Percentiles rank a stretch among this genome's conserved stretches.
Evolutionary conservation across 2,797 vertebrate genomes (phyloP).

Genomic region (Apodemus agrarius): DNA sequence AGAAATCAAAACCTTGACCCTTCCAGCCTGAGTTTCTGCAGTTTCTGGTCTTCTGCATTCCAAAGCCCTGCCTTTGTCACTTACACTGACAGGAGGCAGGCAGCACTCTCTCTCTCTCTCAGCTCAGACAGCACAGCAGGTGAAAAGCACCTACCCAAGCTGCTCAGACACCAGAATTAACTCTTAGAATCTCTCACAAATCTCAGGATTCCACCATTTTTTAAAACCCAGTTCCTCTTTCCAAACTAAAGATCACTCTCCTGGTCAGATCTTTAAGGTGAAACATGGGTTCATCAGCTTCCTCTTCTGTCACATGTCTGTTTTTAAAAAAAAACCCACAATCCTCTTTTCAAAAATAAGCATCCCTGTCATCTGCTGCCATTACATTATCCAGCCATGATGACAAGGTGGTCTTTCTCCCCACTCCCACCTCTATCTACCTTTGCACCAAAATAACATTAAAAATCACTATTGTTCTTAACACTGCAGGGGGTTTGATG

Average conservation of each 20-base stretch:
- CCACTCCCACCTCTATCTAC: neutral
- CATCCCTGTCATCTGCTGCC: slow-evolving; percentile 63
- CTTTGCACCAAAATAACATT: slow-evolving; percentile 71
- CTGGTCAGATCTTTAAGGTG: slow-evolving; percentile 63
- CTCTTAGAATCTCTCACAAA: slow-evolving; percentile 53
- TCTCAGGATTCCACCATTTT: slow-evolving; percentile 44
- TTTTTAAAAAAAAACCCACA: neutral
- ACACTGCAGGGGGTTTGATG: slow-evolving; percentile 46
- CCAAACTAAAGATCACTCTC: slow-evolving; percentile 64
- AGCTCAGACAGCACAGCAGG: neutral
- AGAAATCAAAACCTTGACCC: neutral
- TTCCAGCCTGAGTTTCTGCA: neutral
- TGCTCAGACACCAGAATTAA: neutral
- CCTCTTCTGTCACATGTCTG: slow-evolving; percentile 62
- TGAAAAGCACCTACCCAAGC: neutral
- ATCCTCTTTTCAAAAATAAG: slow-evolving; percentile 56
- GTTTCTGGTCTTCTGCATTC: neutral
- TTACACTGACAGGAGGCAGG: neutral
- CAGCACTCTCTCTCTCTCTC: neutral
- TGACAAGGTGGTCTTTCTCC: slow-evolving; percentile 59
- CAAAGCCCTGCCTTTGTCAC: neutral
- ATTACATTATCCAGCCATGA: slow-evolving; percentile 67
- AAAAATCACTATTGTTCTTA: slow-evolving; percentile 48
- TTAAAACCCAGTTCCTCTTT: slow-evolving; percentile 58
- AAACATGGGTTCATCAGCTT: slow-evolving; percentile 60